Percentiles rank a stretch among this genome's conserved stretches.
Evolutionary conservation across 92 coral and sea anemone species (phyloP).

Genomic region (Isaurus tuberculatus): DNA sequence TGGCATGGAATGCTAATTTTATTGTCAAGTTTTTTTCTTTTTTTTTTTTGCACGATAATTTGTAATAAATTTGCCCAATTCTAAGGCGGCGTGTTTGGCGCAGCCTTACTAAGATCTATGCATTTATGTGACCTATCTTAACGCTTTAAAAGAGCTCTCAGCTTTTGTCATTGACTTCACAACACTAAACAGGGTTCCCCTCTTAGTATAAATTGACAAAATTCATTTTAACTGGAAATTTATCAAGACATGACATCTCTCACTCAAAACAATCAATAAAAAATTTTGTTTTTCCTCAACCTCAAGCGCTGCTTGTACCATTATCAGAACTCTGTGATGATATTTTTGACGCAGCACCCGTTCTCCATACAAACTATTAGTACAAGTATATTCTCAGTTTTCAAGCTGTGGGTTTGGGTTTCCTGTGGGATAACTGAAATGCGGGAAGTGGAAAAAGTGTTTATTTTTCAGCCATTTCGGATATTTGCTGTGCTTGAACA

Average conservation of each 20-base stretch:
- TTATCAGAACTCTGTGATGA: too few relatives aligned
- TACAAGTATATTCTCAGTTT: background rate
- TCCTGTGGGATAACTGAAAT: background rate
- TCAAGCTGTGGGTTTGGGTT: background rate
- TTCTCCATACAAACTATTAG: too few relatives aligned
- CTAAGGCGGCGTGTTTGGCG: background rate
- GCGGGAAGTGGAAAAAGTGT: background rate
- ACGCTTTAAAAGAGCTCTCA: too few relatives aligned
- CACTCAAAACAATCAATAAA: too few relatives aligned
- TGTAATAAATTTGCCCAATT: background rate
- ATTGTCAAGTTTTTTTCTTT: background rate
- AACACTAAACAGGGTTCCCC: too few relatives aligned
- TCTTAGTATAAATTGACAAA: too few relatives aligned
- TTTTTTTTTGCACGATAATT: background rate
- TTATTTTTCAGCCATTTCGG: background rate
- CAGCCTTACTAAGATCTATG: background rate
- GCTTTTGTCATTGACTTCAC: too few relatives aligned
- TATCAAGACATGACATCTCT: too few relatives aligned
- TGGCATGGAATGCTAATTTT: background rate
- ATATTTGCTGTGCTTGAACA: conserved; percentile 3
- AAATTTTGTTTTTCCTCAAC: too few relatives aligned
- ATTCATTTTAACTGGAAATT: too few relatives aligned
- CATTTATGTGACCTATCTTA: background rate
- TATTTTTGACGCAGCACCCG: too few relatives aligned
- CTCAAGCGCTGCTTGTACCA: too few relatives aligned